Conservation (phyloP, 1,140 invertebrate genomes). For the Leguminivora glycinivorella region DNA sequence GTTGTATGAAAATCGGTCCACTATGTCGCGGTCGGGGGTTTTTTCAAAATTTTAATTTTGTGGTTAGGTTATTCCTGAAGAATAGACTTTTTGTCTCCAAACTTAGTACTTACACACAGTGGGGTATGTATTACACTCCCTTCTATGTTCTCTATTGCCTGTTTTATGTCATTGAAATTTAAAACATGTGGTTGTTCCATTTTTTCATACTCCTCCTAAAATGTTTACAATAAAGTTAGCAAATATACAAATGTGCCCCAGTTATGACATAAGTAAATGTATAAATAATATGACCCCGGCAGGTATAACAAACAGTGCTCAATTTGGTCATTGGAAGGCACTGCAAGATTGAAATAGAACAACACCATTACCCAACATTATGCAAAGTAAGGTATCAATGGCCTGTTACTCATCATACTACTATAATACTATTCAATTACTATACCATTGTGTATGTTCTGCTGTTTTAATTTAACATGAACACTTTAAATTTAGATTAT, state of each 20-base stretch:
- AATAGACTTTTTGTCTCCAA: too few relatives aligned
- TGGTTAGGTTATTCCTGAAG: too few relatives aligned
- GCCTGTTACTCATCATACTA: not conserved
- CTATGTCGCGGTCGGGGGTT: too few relatives aligned
- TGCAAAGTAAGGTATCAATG: not conserved
- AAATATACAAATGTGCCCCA: not conserved
- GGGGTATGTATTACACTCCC: constrained; percentile 69
- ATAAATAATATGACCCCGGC: too few relatives aligned
- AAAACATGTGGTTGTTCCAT: constrained; percentile 49
- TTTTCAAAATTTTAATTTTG: too few relatives aligned
- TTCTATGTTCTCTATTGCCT: constrained; percentile 64
- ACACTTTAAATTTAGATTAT: not conserved
- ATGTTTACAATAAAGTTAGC: not conserved
- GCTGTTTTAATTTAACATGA: constrained; percentile 36
- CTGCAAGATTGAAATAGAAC: too few relatives aligned
- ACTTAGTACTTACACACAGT: constrained; percentile 65
- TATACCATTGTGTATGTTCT: constrained; percentile 35
- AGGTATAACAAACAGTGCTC: too few relatives aligned
- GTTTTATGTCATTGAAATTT: constrained; percentile 64
- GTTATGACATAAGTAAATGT: too few relatives aligned
- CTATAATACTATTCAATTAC: not conserved
- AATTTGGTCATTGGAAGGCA: too few relatives aligned
- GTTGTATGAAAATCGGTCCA: too few relatives aligned
- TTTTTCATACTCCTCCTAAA: constrained; percentile 36
- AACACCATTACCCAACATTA: too few relatives aligned